Conservation (phyloP, 2,113 vertebrate species). For the Leiothrix lutea region DNA sequence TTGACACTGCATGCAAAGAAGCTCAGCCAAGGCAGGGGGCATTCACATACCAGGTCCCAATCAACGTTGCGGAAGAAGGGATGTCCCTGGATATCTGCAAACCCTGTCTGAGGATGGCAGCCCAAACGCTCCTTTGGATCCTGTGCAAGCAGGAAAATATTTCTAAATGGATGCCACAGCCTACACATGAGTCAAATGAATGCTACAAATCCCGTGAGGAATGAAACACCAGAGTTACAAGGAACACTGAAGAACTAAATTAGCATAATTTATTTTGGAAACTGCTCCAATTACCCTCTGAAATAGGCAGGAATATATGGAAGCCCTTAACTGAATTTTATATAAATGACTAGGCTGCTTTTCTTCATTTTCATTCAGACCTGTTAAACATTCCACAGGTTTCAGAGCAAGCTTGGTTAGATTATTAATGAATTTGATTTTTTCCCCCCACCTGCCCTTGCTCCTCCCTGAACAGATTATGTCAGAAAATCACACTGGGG, state of each 20-base stretch:
- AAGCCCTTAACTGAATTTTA: neutral
- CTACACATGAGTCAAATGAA: neutral
- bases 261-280: neutral
- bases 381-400: neutral
- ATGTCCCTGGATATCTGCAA: conserved; percentile 96
- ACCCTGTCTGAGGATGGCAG: conserved; percentile 98
- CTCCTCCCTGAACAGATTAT: neutral
- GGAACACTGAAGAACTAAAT: neutral
- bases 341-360: neutral
- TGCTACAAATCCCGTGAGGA: neutral
- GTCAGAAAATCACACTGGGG: neutral
- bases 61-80: conserved; percentile 97
- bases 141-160: conserved; percentile 64
- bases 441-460: neutral
- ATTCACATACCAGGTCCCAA: conserved; percentile 91
- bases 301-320: neutral
- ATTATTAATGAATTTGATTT: neutral
- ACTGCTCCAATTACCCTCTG: neutral
- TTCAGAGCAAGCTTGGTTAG: neutral
- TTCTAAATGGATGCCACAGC: neutral
- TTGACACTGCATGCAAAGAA: neutral
- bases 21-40: neutral
- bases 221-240: neutral
- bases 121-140: conserved; percentile 96
- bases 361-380: neutral